A percentile compares a stretch with the other conserved stretches of the same genome.
phyloP scores from a whole-genome alignment of 2,113 vertebrate genomes.

The Aphelocoma coerulescens region DNA sequence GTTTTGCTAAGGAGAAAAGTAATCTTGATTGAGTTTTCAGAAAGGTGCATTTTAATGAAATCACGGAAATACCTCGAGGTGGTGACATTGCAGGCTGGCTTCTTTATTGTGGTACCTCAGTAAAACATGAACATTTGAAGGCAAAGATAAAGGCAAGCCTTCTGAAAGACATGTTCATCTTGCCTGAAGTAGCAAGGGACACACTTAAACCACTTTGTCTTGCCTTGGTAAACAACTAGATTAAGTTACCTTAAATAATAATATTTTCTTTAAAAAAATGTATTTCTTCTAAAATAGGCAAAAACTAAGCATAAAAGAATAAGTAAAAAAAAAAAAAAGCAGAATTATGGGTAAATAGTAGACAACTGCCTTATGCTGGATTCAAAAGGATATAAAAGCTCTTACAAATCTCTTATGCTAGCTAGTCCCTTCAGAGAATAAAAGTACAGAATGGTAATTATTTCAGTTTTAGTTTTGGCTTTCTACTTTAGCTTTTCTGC shows the following conservation, averaged over 20 bases:
- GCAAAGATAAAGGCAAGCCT: not conserved
- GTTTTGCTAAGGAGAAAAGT: not conserved
- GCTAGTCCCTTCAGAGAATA: not conserved
- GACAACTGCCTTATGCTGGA: not conserved
- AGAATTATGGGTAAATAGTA: not conserved
- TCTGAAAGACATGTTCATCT: not conserved
- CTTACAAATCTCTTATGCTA: not conserved
- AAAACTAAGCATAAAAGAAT: not conserved
- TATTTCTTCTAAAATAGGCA: not conserved
- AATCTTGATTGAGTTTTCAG: not conserved
- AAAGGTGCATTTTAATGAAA: conserved; percentile 19
- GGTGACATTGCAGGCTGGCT: not conserved
- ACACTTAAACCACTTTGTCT: not conserved
- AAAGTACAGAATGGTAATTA: conserved; percentile 1
- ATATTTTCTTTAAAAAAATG: not conserved
- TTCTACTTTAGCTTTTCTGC: not conserved
- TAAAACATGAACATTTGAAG: not conserved
- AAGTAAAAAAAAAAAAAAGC: not conserved
- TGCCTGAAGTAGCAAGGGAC: not conserved
- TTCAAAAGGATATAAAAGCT: not conserved
- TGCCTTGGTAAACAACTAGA: not conserved
- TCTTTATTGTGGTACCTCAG: not conserved
- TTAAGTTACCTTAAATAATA: not conserved
- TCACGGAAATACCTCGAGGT: not conserved
- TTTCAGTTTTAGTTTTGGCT: not conserved